These are phyloP conservation scores for Ormia ochracea DNA, from an alignment of 2,888 invertebrate species.

Conservation along the genomic window DNA sequence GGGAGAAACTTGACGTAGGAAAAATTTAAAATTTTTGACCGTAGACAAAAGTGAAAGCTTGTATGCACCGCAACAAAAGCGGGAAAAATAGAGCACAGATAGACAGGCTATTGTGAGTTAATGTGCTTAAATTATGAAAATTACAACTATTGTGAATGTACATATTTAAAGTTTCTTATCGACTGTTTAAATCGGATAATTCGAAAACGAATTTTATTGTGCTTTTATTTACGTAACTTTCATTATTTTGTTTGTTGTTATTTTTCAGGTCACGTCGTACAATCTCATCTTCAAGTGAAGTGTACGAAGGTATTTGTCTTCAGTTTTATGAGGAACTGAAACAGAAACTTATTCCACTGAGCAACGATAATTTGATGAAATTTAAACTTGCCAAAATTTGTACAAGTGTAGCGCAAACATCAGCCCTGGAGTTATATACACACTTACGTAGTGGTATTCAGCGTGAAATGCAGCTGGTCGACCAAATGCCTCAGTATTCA, in stretches of 20 bases:
- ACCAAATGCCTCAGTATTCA: slow-evolving; percentile 70
- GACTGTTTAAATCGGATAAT: no score
- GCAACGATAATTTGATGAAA: slow-evolving; percentile 69
- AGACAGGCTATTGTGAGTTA: no score
- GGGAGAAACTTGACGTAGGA: no score
- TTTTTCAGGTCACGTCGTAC: slow-evolving; percentile 68
- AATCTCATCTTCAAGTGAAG: slow-evolving; percentile 66
- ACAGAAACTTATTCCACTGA: slow-evolving; percentile 70
- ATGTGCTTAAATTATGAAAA: no score
- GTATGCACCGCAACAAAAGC: no score
- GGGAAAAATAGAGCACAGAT: no score
- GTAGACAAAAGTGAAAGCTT: no score
- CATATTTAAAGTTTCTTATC: no score
- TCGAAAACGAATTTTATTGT: neutral
- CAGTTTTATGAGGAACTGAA: slow-evolving; percentile 74
- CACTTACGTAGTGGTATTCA: slow-evolving; percentile 73
- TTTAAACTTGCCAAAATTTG: slow-evolving; percentile 71
- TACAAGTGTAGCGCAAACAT: slow-evolving; percentile 68
- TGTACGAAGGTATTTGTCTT: slow-evolving; percentile 70
- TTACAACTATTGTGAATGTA: no score
- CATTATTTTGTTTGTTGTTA: neutral
- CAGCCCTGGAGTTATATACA: slow-evolving; percentile 72
- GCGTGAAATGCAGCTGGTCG: slow-evolving; percentile 73
- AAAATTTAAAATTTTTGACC: no score
- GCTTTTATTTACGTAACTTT: neutral